Percentiles rank a stretch among this genome's conserved stretches.
phyloP scores from a whole-genome alignment of 1,140 invertebrate genomes.

The Drosophila littoralis region DNA sequence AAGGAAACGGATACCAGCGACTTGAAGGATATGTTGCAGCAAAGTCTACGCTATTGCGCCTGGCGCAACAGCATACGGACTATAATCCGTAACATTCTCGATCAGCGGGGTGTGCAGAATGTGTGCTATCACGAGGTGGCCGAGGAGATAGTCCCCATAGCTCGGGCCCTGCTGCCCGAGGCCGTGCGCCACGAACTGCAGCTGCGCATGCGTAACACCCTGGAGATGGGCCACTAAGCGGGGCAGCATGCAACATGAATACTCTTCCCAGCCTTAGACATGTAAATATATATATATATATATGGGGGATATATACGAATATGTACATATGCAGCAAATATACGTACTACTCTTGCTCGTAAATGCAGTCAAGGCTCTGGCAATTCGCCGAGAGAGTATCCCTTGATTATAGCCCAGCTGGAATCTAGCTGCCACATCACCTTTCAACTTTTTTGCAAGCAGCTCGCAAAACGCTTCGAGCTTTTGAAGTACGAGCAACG shows the following conservation, averaged over 20 bases:
- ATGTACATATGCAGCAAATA: background rate
- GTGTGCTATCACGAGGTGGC: background rate
- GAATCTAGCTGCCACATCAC: conserved; percentile 51
- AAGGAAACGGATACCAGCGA: background rate
- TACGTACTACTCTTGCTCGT: background rate
- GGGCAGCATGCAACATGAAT: too few relatives aligned
- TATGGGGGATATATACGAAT: too few relatives aligned
- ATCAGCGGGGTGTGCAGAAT: background rate
- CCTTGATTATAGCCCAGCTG: conserved; percentile 17
- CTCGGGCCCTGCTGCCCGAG: background rate
- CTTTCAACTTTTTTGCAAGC: conserved; percentile 43
- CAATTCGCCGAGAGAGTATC: too few relatives aligned
- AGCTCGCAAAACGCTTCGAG: conserved; percentile 54
- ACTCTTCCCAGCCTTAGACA: too few relatives aligned
- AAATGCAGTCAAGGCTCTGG: too few relatives aligned
- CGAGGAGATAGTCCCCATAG: background rate
- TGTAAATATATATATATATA: too few relatives aligned
- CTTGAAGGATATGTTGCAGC: conserved; percentile 1
- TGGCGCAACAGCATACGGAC: conserved; percentile 1
- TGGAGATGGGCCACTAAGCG: too few relatives aligned
- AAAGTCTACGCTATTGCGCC: background rate
- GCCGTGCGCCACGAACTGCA: conserved; percentile 8
- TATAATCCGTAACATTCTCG: background rate
- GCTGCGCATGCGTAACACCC: background rate
- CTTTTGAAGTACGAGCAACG: conserved; percentile 71